Conservation (phyloP, 2,797 vertebrate species). For the Aulostomus chinensis region DNA sequence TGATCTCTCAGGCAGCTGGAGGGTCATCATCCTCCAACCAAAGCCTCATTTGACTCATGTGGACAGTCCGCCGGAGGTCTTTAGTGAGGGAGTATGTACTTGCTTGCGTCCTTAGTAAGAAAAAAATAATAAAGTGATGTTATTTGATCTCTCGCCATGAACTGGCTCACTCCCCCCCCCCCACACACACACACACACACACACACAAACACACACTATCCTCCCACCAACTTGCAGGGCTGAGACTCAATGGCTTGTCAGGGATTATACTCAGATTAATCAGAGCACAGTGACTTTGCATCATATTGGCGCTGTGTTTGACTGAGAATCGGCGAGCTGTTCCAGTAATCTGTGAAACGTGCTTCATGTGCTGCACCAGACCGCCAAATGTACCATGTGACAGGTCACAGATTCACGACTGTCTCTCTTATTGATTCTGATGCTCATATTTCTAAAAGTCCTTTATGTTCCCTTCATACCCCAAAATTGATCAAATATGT, state of each 20-base stretch:
- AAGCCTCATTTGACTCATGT: slow-evolving; percentile 35
- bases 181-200: too few species aligned
- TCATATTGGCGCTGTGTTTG: slow-evolving; percentile 49
- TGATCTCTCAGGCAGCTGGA: slow-evolving; percentile 29
- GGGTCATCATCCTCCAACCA: slow-evolving; percentile 28
- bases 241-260: slow-evolving; percentile 45
- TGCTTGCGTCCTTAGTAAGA: background rate
- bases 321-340: slow-evolving; percentile 41
- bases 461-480: too few species aligned
- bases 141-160: slow-evolving; percentile 6
- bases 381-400: slow-evolving; percentile 40
- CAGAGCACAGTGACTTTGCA: slow-evolving; percentile 64
- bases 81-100: too few species aligned
- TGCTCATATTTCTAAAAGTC: background rate
- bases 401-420: slow-evolving; percentile 9
- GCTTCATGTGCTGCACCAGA: slow-evolving; percentile 41
- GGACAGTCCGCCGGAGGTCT: too few species aligned
- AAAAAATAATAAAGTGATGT: background rate
- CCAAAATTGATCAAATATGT: too few species aligned
- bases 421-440: slow-evolving; percentile 1
- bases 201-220: too few species aligned
- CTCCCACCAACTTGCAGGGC: slow-evolving; percentile 33
- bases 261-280: slow-evolving; percentile 75
- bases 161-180: too few species aligned
- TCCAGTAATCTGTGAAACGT: slow-evolving; percentile 65